Conservation (phyloP, 2,113 vertebrate genomes). For the Corythoichthys haematopterus region DNA sequence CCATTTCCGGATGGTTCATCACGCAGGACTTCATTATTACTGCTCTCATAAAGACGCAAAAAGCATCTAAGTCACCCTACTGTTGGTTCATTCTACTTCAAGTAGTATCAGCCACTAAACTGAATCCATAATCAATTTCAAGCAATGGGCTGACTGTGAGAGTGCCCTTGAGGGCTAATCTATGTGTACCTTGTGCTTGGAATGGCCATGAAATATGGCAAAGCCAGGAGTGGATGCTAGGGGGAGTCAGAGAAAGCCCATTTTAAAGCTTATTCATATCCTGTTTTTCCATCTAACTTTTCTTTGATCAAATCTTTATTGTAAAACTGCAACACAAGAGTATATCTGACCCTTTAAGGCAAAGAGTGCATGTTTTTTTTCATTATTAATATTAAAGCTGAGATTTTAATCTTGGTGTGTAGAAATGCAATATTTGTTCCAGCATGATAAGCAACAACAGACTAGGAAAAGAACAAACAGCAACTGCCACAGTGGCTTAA, state of each 20-base stretch:
- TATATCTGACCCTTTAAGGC: neutral
- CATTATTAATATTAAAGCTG: neutral
- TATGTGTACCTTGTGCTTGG: conserved; percentile 40
- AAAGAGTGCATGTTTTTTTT: neutral
- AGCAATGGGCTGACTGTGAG: conserved; percentile 27
- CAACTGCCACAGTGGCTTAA: no score
- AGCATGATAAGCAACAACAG: neutral
- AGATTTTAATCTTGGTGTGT: neutral
- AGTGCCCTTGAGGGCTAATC: conserved; percentile 51
- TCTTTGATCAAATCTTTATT: neutral
- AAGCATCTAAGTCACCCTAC: conserved; percentile 14
- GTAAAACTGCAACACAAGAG: neutral
- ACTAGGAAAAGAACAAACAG: no score
- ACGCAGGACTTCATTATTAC: no score
- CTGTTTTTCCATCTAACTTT: conserved; percentile 11
- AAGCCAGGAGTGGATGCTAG: conserved; percentile 9
- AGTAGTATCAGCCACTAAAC: conserved; percentile 14
- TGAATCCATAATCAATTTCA: conserved; percentile 48
- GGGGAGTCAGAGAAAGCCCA: neutral
- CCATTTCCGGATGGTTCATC: neutral
- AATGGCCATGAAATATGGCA: conserved; percentile 30
- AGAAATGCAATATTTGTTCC: conserved; percentile 2
- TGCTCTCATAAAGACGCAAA: neutral
- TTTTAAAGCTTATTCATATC: conserved; percentile 25
- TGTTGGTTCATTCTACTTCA: conserved; percentile 16